Conservation (phyloP, 2,888 invertebrate genomes). For the Stenchaetothrips biformis region DNA sequence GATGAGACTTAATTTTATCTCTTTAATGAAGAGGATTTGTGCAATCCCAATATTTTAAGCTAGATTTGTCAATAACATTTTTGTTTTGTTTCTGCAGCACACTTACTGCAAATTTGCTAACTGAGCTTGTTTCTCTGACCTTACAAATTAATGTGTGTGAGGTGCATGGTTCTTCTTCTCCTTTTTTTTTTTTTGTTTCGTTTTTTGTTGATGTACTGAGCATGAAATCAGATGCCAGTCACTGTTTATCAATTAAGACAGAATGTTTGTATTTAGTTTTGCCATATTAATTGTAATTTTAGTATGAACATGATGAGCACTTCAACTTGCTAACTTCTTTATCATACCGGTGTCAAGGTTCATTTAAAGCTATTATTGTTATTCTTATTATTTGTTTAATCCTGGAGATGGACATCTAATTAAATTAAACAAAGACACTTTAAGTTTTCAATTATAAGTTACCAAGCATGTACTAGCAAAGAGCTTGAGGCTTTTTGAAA, state of each 20-base stretch:
- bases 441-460: conserved; percentile 11
- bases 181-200: background rate
- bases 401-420: conserved; percentile 8
- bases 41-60: conserved; percentile 19
- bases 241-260: conserved; percentile 1
- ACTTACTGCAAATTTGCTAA: background rate
- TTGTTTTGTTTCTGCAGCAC: background rate
- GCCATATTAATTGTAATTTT: conserved; percentile 8
- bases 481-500: conserved; percentile 10
- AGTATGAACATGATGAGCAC: background rate
- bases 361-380: conserved; percentile 16
- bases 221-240: background rate
- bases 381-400: conserved; percentile 10
- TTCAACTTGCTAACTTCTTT: conserved; percentile 10
- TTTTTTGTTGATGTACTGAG: conserved; percentile 12
- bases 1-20: conserved; percentile 19
- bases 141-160: background rate
- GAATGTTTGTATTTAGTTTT: conserved; percentile 6
- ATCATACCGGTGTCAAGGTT: conserved; percentile 12
- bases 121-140: background rate
- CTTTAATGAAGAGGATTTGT: conserved; percentile 2
- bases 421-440: conserved; percentile 25
- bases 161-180: background rate
- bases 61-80: background rate
- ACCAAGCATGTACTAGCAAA: conserved; percentile 23